A percentile compares a stretch with the other conserved stretches of the same genome.
These are phyloP conservation scores for Lucinisca nassula DNA, from an alignment of 2,888 invertebrate species.

Conservation along the genomic window DNA sequence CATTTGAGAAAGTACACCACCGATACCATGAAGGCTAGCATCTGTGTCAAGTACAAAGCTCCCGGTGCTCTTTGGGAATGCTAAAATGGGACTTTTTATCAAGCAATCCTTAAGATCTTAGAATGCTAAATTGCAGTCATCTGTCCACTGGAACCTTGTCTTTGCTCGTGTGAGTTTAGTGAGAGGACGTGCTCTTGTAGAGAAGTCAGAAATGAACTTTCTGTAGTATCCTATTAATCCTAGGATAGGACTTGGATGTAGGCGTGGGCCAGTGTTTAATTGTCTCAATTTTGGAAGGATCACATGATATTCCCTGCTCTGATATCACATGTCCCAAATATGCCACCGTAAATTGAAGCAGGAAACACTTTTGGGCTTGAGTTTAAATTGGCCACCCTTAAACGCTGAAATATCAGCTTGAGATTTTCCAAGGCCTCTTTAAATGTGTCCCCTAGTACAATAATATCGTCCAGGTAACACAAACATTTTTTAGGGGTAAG, in stretches of 20 bases:
- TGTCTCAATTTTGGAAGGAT: conserved; percentile 7
- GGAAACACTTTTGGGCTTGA: too few relatives aligned
- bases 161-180: too few relatives aligned
- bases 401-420: neutral
- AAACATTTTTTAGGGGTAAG: conserved; percentile 14
- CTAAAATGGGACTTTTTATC: too few relatives aligned
- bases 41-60: conserved; percentile 18
- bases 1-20: conserved; percentile 18
- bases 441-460: conserved; percentile 17
- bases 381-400: neutral
- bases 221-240: conserved; percentile 28
- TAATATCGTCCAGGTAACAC: conserved; percentile 33
- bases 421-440: neutral
- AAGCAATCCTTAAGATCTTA: too few relatives aligned
- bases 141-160: too few relatives aligned
- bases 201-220: too few relatives aligned
- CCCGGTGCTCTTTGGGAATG: neutral
- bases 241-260: neutral
- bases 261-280: conserved; percentile 28
- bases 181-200: conserved; percentile 2
- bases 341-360: too few relatives aligned
- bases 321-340: too few relatives aligned
- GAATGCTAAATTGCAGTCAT: conserved; percentile 7
- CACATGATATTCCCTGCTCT: neutral
- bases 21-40: neutral